Percentiles rank a stretch among this genome's conserved stretches.
These are phyloP conservation scores for Coendou prehensilis DNA, from an alignment of 2,797 vertebrate genomes.

Conservation along the genomic window DNA sequence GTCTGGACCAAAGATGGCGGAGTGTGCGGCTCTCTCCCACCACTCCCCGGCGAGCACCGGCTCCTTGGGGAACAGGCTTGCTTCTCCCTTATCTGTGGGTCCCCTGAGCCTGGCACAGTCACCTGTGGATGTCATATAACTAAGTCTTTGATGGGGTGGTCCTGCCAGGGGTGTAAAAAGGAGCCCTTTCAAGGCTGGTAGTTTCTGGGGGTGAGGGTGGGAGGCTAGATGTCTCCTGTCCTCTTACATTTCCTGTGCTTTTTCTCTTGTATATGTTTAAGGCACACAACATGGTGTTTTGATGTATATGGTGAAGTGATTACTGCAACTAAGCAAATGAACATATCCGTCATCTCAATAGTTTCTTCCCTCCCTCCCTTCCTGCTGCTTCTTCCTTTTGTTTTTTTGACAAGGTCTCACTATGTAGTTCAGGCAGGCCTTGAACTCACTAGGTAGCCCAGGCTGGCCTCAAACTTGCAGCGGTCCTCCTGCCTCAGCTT, in stretches of 20 bases:
- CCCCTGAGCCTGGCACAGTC: neutral
- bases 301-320: neutral
- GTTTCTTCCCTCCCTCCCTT: neutral
- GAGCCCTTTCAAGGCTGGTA: neutral
- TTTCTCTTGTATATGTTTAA: neutral
- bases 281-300: neutral
- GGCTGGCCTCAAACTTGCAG: neutral
- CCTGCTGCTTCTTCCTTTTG: neutral
- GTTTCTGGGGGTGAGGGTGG: neutral
- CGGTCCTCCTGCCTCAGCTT: neutral
- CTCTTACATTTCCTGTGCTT: neutral
- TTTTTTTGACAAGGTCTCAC: neutral
- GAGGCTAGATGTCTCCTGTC: neutral
- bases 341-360: too few species aligned
- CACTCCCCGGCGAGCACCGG: accelerated
- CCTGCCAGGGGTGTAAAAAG: neutral
- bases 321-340: neutral
- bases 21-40: too few species aligned
- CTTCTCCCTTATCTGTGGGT: neutral
- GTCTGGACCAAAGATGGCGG: neutral
- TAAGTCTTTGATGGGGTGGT: neutral
- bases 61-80: neutral
- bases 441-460: neutral
- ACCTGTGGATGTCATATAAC: neutral
- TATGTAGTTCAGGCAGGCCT: neutral